These are phyloP conservation scores for Linnaemya vulpina DNA, from an alignment of 2,888 invertebrate species.

Conservation along the genomic window DNA sequence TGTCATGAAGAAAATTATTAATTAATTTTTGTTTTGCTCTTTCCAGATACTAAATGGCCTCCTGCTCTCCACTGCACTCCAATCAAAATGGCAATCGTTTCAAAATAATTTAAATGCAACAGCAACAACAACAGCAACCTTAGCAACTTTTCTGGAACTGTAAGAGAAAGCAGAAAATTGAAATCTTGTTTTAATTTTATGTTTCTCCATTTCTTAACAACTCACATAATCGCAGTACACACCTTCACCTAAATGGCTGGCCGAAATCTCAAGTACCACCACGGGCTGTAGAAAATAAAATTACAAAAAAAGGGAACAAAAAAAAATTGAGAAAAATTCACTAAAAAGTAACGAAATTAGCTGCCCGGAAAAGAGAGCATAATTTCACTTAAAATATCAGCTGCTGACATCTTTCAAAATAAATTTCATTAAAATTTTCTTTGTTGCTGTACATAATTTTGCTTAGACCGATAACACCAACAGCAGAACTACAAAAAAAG, in stretches of 20 bases:
- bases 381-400: background rate
- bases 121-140: background rate
- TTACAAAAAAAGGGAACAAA: no score
- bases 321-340: slow-evolving; percentile 7
- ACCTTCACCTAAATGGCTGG: slow-evolving; percentile 15
- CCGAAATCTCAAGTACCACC: background rate
- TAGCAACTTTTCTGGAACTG: background rate
- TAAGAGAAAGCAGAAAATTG: background rate
- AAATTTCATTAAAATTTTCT: slow-evolving; percentile 7
- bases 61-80: background rate
- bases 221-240: background rate
- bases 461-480: background rate
- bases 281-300: slow-evolving; percentile 9
- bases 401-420: background rate
- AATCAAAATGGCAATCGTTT: slow-evolving; percentile 27
- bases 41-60: slow-evolving; percentile 59
- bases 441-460: background rate
- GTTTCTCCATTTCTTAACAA: background rate
- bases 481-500: background rate
- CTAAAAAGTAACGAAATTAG: slow-evolving; percentile 25
- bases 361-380: background rate
- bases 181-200: background rate
- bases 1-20: background rate
- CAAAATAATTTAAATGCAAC: slow-evolving; percentile 22
- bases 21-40: slow-evolving; percentile 1